Evolutionary conservation across 2,888 invertebrate genomes (phyloP).

Genomic region (Hirtodrosophila cameraria): DNA sequence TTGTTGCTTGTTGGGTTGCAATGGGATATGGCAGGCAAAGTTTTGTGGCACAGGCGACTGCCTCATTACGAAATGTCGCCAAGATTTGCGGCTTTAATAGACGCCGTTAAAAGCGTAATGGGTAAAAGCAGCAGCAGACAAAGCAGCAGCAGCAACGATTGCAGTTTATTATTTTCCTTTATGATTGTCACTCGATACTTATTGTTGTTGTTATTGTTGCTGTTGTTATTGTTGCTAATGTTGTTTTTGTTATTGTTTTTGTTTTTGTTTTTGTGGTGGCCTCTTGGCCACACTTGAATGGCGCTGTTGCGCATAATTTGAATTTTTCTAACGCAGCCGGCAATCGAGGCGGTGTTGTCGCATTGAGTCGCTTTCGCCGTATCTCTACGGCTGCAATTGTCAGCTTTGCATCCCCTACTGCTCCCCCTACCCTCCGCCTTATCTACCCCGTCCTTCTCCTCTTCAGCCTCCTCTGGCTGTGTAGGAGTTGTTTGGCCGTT

Average conservation of each 20-base stretch:
- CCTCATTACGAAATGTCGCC: constrained; percentile 76
- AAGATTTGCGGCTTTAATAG: constrained; percentile 76
- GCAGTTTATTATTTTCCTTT: constrained; percentile 40
- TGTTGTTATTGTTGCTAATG: constrained; percentile 14
- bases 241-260: constrained; percentile 5
- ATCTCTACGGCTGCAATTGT: not conserved
- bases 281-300: constrained; percentile 67
- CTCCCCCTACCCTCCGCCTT: not conserved
- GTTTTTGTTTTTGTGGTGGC: constrained; percentile 34
- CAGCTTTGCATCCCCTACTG: constrained; percentile 11
- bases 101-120: constrained; percentile 61
- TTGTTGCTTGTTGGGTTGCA: constrained; percentile 30
- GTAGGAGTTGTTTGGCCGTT: constrained; percentile 58
- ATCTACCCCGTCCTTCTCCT: not conserved
- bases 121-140: constrained; percentile 61
- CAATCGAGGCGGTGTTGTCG: no score
- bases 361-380: constrained; percentile 54
- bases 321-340: constrained; percentile 77
- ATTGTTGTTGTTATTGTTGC: constrained; percentile 38
- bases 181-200: constrained; percentile 73
- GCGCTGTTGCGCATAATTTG: constrained; percentile 66
- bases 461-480: constrained; percentile 9
- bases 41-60: constrained; percentile 21
- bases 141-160: constrained; percentile 11
- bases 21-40: constrained; percentile 28